Base-by-base conservation (phyloP, 2,888 invertebrate species). In the Leptinotarsa juncta region DNA sequence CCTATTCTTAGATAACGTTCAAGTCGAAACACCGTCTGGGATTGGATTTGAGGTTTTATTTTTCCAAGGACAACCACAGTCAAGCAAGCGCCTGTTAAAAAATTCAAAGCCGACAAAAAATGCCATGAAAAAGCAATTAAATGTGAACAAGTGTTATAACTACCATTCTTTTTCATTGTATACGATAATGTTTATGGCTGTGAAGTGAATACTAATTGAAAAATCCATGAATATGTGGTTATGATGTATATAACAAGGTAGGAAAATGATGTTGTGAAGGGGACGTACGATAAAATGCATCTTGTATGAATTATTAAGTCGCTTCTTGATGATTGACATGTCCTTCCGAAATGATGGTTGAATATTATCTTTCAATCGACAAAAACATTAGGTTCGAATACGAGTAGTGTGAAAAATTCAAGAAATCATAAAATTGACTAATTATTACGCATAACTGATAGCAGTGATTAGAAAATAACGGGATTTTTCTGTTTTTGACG, bases 91-190 rank as follows among this genome's bases (percentile, higher is more conserved):
- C 69, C 69, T 57, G 48, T 69, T 69, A 48, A 57, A 72, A 67
- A 73, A 73, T 69, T 68, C 72, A 72, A 72, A 50, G 60, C n/a
- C 72, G 50, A 73, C 68, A 62, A 73, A 67, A 69, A 72, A 69
- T 20, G 68, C 65, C 72, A 51, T 73, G 62, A 73, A 73, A 73
- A 73, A 73, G 68, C 53, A 65, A 69, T 73, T 68, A 65, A 73
- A 73, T n/a, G 50, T 53, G 68, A 69, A 69, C 68, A 68, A 68
- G 68, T 73, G 68, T 73, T 65, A 73, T 68, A 68, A 73, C 72
- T 73, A 69, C 72, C 65, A 73, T 69, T 65, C 67, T 62, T 65
- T 73, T 72, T 73, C 55, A 73, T 73, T 69, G 53, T 55, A 16
- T 69, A 62, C 72, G 68, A 73, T 73, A 69, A 65, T 68, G 32